Percentiles rank a stretch among this genome's conserved stretches.
Evolutionary conservation across 2,797 vertebrate species (phyloP).

Genomic region (Ammospiza maritima): DNA sequence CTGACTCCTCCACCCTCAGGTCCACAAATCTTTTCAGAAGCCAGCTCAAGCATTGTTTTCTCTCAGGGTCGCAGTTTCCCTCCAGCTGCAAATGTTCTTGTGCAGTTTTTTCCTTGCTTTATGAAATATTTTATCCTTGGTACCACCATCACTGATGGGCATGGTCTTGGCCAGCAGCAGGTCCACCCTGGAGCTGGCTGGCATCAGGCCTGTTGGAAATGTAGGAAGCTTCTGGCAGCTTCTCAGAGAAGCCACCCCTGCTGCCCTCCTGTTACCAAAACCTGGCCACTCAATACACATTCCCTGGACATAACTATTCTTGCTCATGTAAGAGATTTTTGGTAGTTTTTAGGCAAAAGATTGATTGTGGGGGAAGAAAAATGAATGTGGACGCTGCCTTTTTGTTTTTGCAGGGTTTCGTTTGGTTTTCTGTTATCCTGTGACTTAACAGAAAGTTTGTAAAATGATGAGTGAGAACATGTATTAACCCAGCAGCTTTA

Average conservation of each 20-base stretch:
- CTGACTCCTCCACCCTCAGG: neutral
- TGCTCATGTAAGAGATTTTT: neutral
- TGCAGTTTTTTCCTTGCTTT: neutral
- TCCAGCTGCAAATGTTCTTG: neutral
- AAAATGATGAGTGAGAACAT: neutral
- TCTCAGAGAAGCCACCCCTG: neutral
- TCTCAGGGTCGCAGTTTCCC: rapidly evolving
- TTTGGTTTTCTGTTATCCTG: neutral
- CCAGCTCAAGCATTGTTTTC: rapidly evolving
- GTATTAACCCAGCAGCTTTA: neutral
- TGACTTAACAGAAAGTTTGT: neutral
- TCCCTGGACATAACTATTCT: neutral
- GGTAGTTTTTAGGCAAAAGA: neutral
- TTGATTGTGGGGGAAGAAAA: neutral
- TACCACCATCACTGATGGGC: rapidly evolving
- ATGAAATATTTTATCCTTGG: neutral
- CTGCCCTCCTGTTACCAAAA: rapidly evolving
- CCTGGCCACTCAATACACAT: neutral
- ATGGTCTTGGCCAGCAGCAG: rapidly evolving
- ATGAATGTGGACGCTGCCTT: neutral
- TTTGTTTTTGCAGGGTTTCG: neutral
- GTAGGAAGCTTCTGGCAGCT: neutral
- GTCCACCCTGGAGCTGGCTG: rapidly evolving
- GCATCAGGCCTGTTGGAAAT: too few relatives aligned
- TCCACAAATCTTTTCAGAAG: neutral